A percentile compares a stretch with the other conserved stretches of the same genome.
Conservation (phyloP, 1,140 invertebrate species). For the Drosophila sproati region DNA sequence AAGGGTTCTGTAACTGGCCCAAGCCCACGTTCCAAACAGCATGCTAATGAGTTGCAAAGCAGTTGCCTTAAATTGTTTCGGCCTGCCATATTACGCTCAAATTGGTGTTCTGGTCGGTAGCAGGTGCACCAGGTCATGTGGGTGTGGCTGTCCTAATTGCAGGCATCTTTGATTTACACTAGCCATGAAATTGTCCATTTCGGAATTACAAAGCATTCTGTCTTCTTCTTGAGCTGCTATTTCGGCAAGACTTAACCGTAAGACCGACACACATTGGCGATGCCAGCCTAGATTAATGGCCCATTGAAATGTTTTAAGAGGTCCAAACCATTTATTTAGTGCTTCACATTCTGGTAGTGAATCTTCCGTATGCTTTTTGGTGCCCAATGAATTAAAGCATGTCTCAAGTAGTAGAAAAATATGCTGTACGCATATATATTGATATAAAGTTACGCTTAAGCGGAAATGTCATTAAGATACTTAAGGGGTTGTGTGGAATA, state of each 20-base stretch:
- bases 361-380: slow-evolving; percentile 36
- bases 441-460: slow-evolving; percentile 1
- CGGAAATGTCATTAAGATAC: slow-evolving; percentile 16
- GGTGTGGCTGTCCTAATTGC: slow-evolving; percentile 60
- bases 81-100: slow-evolving; percentile 37
- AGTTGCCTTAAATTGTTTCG: slow-evolving; percentile 74
- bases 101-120: slow-evolving; percentile 33
- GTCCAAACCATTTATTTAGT: slow-evolving; percentile 70
- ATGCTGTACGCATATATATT: background rate
- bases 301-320: slow-evolving; percentile 60
- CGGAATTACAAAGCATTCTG: slow-evolving; percentile 63
- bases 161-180: slow-evolving; percentile 79
- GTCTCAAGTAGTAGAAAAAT: slow-evolving; percentile 6
- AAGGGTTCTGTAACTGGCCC: background rate
- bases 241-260: slow-evolving; percentile 45
- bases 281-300: slow-evolving; percentile 64
- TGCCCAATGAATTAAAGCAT: slow-evolving; percentile 40
- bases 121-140: slow-evolving; percentile 6
- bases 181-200: slow-evolving; percentile 77
- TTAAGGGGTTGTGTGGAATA: slow-evolving; percentile 9
- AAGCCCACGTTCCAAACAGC: slow-evolving; percentile 35
- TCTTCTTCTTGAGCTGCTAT: slow-evolving; percentile 34
- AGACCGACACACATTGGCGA: slow-evolving; percentile 66
- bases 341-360: slow-evolving; percentile 46
- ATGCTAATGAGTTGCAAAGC: slow-evolving; percentile 73